Evolutionary conservation across 2,888 invertebrate species (phyloP), one percentile per base, ranked within the genome.

Genomic region (Fragum whitleyi): DNA sequence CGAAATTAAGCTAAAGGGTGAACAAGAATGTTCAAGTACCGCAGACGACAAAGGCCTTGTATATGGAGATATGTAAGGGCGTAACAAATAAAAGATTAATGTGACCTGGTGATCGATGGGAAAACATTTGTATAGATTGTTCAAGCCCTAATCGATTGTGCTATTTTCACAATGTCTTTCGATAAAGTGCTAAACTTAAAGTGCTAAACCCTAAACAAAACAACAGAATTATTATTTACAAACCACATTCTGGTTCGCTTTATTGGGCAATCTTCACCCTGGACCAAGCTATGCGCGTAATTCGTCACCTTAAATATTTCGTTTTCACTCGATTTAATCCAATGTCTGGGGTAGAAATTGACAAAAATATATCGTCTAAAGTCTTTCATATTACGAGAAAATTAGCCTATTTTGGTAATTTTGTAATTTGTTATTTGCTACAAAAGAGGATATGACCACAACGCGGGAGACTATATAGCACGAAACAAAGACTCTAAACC

Each of bases 161-260:
- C 42, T 42, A 42, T 65, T 65, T 47, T 65, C n/a, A 39, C 39
- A 65, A n/a, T 65, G 21, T 42, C 42, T 26, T 65, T 42, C 7
- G 47, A 19, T 47, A 47, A 47, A 47, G 32, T 36, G 32, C 32
- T 36, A 36, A 36, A 36, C 32, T 3, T n/a, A 36, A 19, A 47
- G 19, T 65, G 26, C 26, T 42, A 65, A 65, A 65, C 42, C 65
- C 26, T 42, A 26, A 65, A 65, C 21, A 65, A 65, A 65, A 65
- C 65, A 65, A 42, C 42, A 16, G 26, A 39, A 6, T 23, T 16
- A 11, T 23, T 21, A 11, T n/a, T 28, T 61, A 5, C 14, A 14
- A 29, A 32, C n/a, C 11, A 7, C 2, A 19, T n/a, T 32, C 7
- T 32, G 1, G 32, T 61, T 7, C 32, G 32, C 61, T 61, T 61